phyloP scores from a whole-genome alignment of 2,888 invertebrate species.

The Athripsodes cinereus region DNA sequence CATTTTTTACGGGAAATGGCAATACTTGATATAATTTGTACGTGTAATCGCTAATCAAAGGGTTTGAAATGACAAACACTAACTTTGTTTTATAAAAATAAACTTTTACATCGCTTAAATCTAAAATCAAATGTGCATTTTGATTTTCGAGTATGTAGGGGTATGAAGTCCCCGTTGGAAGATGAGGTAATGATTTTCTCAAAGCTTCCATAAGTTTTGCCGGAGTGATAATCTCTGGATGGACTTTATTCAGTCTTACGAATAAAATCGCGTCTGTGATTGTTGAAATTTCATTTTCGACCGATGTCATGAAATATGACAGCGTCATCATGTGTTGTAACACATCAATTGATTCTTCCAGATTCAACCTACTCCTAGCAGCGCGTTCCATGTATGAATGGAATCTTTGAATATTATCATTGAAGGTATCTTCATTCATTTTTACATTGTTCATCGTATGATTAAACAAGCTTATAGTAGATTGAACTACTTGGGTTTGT shows the following conservation, averaged over 20 bases:
- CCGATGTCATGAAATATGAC: background rate
- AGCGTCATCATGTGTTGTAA: background rate
- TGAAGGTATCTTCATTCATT: background rate
- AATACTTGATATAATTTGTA: background rate
- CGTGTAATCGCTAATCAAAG: background rate
- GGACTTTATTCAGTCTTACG: background rate
- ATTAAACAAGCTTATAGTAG: background rate
- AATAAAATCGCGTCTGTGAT: background rate
- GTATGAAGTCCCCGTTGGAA: background rate
- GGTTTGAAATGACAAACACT: background rate
- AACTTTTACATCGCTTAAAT: background rate
- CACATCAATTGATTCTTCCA: background rate
- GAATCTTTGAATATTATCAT: background rate
- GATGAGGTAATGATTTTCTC: background rate
- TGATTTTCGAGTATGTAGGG: background rate
- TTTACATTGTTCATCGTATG: background rate
- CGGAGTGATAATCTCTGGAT: background rate
- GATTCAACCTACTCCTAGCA: background rate
- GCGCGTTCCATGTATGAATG: background rate
- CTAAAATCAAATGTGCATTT: background rate
- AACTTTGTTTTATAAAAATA: background rate
- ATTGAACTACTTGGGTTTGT: background rate
- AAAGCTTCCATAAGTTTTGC: background rate
- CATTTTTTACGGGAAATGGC: background rate
- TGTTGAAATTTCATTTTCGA: background rate